Evolutionary conservation across 1,140 invertebrate genomes (phyloP).

Genomic region (Penaeus japonicus): DNA sequence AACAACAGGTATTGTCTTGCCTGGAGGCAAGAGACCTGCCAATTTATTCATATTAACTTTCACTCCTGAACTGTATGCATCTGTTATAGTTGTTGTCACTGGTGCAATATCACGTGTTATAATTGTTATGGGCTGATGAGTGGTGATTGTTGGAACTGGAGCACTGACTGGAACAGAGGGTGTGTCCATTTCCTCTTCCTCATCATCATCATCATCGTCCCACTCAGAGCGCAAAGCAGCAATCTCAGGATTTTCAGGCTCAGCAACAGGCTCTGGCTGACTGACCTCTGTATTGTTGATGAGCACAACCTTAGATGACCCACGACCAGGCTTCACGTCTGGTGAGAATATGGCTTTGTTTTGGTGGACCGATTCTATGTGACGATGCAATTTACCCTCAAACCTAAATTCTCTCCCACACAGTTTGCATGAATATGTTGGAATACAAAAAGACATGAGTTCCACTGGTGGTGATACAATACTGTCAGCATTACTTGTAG

Average conservation of each 20-base stretch:
- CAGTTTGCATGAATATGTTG: constrained; percentile 58
- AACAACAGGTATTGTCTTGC: neutral
- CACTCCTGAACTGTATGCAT: constrained; percentile 52
- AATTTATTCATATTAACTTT: constrained; percentile 59
- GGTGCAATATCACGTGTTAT: constrained; percentile 54
- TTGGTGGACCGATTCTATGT: constrained; percentile 58
- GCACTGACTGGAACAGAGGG: neutral
- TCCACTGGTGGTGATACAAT: constrained; percentile 57
- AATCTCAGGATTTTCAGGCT: constrained; percentile 56
- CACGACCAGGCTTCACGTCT: constrained; percentile 58
- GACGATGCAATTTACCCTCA: constrained; percentile 58
- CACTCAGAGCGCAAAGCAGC: constrained; percentile 58
- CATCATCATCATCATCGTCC: constrained; percentile 57
- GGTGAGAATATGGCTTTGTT: constrained; percentile 58
- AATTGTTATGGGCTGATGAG: constrained; percentile 26
- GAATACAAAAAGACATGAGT: constrained; percentile 58
- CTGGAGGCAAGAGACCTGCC: constrained; percentile 45
- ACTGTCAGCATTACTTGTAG: constrained; percentile 15
- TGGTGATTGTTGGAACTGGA: neutral
- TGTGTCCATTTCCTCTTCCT: constrained; percentile 22
- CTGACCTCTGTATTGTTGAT: no score
- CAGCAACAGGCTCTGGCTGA: neutral
- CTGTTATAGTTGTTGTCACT: constrained; percentile 50
- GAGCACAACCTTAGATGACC: neutral
- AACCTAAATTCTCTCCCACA: constrained; percentile 58